phyloP scores from a whole-genome alignment of 1,140 invertebrate genomes.

The Bathynomus jamesi region DNA sequence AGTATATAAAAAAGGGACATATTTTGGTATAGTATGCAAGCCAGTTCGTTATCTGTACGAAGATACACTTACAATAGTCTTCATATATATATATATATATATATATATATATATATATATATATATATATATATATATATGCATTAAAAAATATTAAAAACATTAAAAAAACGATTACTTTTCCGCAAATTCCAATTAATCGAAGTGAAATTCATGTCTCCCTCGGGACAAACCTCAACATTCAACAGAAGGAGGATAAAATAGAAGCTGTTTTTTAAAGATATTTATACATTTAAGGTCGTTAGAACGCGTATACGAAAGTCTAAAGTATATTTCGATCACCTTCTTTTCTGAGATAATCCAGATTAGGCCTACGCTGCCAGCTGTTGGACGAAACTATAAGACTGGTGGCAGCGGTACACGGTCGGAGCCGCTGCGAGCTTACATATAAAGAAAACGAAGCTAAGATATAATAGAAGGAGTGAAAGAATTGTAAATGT shows the following conservation, averaged over 20 bases:
- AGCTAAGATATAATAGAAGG: neutral
- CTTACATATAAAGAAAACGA: neutral
- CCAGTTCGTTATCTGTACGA: too few species aligned
- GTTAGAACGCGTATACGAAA: neutral
- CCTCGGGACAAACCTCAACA: too few species aligned
- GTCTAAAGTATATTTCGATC: neutral
- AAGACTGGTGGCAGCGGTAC: too few species aligned
- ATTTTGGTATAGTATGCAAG: too few species aligned
- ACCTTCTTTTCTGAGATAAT: neutral
- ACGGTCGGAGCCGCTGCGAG: neutral
- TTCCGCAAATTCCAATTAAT: too few species aligned
- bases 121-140: conserved; percentile 2
- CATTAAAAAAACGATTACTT: too few species aligned
- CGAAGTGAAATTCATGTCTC: too few species aligned
- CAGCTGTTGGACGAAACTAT: neutral
- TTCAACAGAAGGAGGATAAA: neutral
- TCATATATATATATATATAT: neutral
- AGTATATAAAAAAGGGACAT: too few species aligned
- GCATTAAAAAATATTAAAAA: neutral
- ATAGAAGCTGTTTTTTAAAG: neutral
- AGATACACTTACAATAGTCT: neutral
- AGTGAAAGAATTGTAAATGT: neutral
- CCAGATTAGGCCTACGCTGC: neutral
- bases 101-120: conserved; percentile 2
- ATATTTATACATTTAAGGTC: neutral